Base-by-base conservation (phyloP, 2,888 invertebrate species). In the Ennomos erosarius region DNA sequence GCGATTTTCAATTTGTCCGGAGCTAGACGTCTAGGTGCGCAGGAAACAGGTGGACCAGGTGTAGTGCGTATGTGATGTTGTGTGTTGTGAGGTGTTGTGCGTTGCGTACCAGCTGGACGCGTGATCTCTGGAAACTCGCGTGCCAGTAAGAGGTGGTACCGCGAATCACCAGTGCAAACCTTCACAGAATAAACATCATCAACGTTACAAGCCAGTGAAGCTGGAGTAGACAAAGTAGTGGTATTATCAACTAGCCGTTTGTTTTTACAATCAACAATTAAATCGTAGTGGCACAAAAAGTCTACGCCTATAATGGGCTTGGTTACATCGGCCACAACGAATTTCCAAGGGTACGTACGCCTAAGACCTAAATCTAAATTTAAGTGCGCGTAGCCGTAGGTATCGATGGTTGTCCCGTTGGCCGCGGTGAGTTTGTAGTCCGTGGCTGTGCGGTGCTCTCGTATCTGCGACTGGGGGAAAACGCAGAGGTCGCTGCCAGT, bases 1-100 rank as follows among this genome's bases (percentile, higher is more conserved):
- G 79, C 78, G 1, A 73, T 70, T 34, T 66, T 65, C 0, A 76
- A 51, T 34, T 67, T 65, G 11, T 76, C 73, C 0, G 78, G 79
- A 6, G 73, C 75, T 2, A 81, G 53, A 0, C 78, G 69, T 1
- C 78, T 70, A 1, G 80, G 77, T 10, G 58, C 39, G 38, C 64
- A 65, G 1, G 62, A 61, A 0, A 73, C 68, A 0, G 76, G 74
- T 0, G 74, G 76, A 1, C 75, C 73, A 49, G 70, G 65, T 9
- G 71, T 73, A 5, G 72, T 80, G 3, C 53, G 54, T 11, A 69
- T 69, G n/a, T 65, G 56, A n/a, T 67, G 65, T 2, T 62, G 55
- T 0, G 65, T 69, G 33, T 33, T 53, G 33, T 67, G 69, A 40
- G 52, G 16, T 10, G 40, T 53, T 0, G 42, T n/a, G 13, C 36